Percentiles rank a stretch among this genome's conserved stretches.
phyloP scores from a whole-genome alignment of 2,888 invertebrate species.

The Pterobdella sp. region DNA sequence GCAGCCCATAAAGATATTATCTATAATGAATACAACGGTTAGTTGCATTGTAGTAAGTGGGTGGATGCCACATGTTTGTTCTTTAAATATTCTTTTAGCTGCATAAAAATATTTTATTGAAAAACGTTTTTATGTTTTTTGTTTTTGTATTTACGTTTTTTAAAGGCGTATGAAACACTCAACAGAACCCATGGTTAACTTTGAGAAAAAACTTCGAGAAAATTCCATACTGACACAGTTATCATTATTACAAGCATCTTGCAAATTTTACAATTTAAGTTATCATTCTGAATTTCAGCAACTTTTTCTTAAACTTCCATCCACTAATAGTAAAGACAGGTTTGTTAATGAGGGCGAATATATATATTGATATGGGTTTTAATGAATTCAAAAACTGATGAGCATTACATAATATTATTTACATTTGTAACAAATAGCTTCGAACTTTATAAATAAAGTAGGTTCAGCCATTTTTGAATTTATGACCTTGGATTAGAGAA shows the following conservation, averaged over 20 bases:
- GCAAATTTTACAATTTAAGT: background rate
- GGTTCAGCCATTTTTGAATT: too few species aligned
- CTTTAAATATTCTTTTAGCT: too few species aligned
- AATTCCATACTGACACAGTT: background rate
- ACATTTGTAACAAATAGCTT: too few species aligned
- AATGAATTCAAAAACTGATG: too few species aligned
- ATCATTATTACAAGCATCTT: background rate
- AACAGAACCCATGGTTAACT: conserved; percentile 64
- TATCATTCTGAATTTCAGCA: background rate
- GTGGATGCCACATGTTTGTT: too few species aligned
- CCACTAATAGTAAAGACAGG: background rate
- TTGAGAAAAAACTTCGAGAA: conserved; percentile 93
- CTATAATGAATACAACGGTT: background rate
- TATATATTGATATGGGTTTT: too few species aligned
- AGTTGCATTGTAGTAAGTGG: background rate
- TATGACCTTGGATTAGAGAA: too few species aligned
- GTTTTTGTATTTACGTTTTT: background rate
- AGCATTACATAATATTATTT: too few species aligned
- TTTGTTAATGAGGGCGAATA: too few species aligned
- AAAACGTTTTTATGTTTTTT: background rate
- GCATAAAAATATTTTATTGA: too few species aligned
- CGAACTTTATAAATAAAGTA: too few species aligned
- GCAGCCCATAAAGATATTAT: conserved; percentile 54
- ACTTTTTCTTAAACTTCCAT: background rate
- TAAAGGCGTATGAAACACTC: conserved; percentile 2